phyloP scores from a whole-genome alignment of 2,797 vertebrate genomes.

The Centropyge bicolor region DNA sequence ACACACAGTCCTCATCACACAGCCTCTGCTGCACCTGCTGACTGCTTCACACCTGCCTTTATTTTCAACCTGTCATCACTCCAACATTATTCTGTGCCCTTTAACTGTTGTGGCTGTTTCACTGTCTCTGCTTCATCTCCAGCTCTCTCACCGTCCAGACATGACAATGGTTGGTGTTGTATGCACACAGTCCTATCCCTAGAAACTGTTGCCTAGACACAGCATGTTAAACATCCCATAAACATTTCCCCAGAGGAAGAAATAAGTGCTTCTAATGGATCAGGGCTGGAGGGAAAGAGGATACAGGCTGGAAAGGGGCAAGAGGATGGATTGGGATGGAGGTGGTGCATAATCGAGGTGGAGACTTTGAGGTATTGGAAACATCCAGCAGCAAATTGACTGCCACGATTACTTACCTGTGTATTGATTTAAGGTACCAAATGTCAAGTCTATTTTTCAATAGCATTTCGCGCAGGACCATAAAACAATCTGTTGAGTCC shows the following conservation, averaged over 20 bases:
- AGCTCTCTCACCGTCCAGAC: constrained; percentile 48
- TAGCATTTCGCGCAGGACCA: background rate
- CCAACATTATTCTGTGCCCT: constrained; percentile 6
- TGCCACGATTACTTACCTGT: background rate
- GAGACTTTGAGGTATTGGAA: constrained; percentile 34
- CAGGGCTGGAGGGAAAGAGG: constrained; percentile 60
- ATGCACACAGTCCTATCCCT: constrained; percentile 50
- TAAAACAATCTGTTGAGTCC: constrained; percentile 1
- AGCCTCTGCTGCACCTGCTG: constrained; percentile 14
- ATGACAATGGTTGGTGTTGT: constrained; percentile 40
- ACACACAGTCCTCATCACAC: constrained; percentile 30
- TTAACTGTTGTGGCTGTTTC: constrained; percentile 7
- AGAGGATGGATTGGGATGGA: constrained; percentile 27
- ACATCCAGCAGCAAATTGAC: constrained; percentile 23
- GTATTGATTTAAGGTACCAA: background rate
- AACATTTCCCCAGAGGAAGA: constrained; percentile 67
- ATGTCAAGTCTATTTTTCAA: background rate
- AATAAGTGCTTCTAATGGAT: constrained; percentile 83
- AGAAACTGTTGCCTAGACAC: constrained; percentile 86
- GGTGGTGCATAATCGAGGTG: constrained; percentile 56
- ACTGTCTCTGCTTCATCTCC: constrained; percentile 7
- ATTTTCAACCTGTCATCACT: background rate
- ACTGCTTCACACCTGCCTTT: background rate
- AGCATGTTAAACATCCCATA: constrained; percentile 71
- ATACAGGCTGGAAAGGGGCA: constrained; percentile 2